Conservation (phyloP, 2,113 vertebrate genomes). For the Seriola dumerili region DNA sequence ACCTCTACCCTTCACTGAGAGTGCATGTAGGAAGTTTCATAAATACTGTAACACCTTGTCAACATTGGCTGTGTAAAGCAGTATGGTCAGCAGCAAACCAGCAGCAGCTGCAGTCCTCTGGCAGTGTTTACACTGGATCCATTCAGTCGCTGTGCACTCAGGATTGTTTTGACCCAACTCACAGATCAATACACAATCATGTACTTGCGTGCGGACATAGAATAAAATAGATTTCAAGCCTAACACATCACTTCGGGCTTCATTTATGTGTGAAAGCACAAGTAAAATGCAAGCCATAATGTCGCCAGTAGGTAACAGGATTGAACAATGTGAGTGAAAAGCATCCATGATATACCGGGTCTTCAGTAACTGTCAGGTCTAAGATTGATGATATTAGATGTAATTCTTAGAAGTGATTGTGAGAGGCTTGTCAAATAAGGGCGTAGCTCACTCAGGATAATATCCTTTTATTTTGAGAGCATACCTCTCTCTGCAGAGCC, state of each 20-base stretch:
- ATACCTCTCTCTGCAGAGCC: constrained; percentile 94
- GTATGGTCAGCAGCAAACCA: constrained; percentile 28
- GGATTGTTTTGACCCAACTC: constrained; percentile 1
- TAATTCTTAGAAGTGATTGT: background rate
- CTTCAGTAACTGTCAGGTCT: background rate
- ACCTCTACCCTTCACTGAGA: background rate
- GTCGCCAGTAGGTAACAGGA: background rate
- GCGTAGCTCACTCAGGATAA: background rate
- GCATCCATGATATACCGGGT: background rate
- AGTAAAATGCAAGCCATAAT: background rate
- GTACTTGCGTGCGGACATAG: background rate
- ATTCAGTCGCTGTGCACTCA: background rate
- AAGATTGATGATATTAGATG: background rate
- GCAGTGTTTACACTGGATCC: background rate
- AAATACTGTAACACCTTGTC: constrained; percentile 46
- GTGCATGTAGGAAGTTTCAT: constrained; percentile 12
- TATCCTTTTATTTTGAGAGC: background rate
- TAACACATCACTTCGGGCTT: background rate
- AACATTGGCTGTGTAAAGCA: constrained; percentile 4
- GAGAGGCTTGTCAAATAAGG: background rate
- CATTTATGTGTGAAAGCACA: background rate
- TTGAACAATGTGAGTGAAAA: background rate
- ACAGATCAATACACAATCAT: constrained; percentile 2
- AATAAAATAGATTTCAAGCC: background rate
- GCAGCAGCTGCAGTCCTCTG: constrained; percentile 17